Conservation (phyloP, 2,797 vertebrate genomes). For the Fratercula arctica region DNA sequence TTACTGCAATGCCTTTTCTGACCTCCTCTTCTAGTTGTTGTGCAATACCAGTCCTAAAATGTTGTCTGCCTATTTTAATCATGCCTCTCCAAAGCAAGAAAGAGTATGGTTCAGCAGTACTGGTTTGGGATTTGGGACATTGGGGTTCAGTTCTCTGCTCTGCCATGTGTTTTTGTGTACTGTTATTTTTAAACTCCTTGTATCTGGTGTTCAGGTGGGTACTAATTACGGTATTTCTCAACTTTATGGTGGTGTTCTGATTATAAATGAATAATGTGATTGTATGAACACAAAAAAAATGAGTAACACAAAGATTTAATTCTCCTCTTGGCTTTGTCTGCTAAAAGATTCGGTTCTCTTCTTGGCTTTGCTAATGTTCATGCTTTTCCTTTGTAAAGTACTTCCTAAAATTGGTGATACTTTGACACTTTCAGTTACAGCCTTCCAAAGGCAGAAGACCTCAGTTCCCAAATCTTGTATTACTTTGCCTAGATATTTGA, state of each 20-base stretch:
- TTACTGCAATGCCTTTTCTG: neutral
- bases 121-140: neutral
- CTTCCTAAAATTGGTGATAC: neutral
- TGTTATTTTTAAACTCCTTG: neutral
- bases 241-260: neutral
- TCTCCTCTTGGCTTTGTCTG: neutral
- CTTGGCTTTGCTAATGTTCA: neutral
- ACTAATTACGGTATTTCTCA: neutral
- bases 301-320: neutral
- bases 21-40: neutral
- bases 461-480: neutral
- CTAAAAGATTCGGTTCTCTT: neutral
- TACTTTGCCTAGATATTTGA: neutral
- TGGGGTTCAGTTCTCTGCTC: neutral
- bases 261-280: neutral
- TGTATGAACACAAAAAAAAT: neutral
- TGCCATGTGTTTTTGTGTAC: neutral
- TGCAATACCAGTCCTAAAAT: neutral
- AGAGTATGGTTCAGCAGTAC: neutral
- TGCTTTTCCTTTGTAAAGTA: neutral
- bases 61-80: neutral
- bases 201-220: neutral
- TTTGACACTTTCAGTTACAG: neutral
- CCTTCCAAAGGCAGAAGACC: neutral
- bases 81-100: neutral